Percentiles rank a stretch among this genome's conserved stretches.
Evolutionary conservation across 1,140 invertebrate genomes (phyloP).

Genomic region (fruit fly (Drosophila melanogaster)): Release_6_plus_ISO1_MT NC_004354.4:18170501-18171000

Average conservation of each 20-base stretch:
- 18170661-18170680: constrained; percentile 65
- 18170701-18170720: constrained; percentile 31
- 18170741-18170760: constrained; percentile 26
- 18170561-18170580: constrained; percentile 1
- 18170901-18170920: constrained; percentile 37
- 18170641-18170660: constrained; percentile 63
- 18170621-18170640: constrained; percentile 51
- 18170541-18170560: background rate
- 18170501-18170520: constrained; percentile 29
- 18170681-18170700: constrained; percentile 4
- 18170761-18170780: constrained; percentile 70
- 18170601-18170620: constrained; percentile 56
- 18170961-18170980: constrained; percentile 38
- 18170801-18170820: constrained; percentile 40
- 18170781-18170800: constrained; percentile 69
- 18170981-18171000: constrained; percentile 36
- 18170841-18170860: constrained; percentile 48
- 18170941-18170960: constrained; percentile 46
- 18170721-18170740: constrained; percentile 29
- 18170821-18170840: constrained; percentile 45
- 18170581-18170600: constrained; percentile 26
- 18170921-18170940: constrained; percentile 56
- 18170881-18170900: constrained; percentile 62
- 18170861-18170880: constrained; percentile 55
- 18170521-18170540: constrained; percentile 20